Conservation (phyloP, 2,888 invertebrate species). For the Periphyllus acericola region DNA sequence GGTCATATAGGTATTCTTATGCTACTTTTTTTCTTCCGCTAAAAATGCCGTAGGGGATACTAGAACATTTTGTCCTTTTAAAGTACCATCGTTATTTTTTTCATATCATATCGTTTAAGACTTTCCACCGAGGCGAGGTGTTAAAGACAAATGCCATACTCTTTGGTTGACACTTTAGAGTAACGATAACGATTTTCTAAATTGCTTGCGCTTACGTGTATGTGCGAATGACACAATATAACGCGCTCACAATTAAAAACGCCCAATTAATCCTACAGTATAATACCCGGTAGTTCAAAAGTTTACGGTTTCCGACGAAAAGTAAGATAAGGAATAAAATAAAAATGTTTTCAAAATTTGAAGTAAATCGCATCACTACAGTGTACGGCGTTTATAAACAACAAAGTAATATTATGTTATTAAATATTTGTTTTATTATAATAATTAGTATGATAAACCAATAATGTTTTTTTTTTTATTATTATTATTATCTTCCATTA, state of each 20-base stretch:
- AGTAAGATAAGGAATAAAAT: not conserved
- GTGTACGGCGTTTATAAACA: not conserved
- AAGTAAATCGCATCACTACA: not conserved
- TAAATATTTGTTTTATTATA: too few relatives aligned
- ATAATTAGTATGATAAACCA: too few relatives aligned
- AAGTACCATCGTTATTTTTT: constrained; percentile 33
- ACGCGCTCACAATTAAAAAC: constrained; percentile 23
- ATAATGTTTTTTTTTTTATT: too few relatives aligned
- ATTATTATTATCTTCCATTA: too few relatives aligned
- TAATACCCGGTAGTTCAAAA: not conserved
- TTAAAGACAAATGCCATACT: constrained; percentile 33
- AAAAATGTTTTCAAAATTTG: not conserved
- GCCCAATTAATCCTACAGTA: not conserved
- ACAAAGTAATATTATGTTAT: too few relatives aligned
- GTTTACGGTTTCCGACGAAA: not conserved
- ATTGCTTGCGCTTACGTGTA: not conserved
- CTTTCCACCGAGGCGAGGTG: not conserved
- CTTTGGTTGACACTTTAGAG: constrained; percentile 19
- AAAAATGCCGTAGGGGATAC: not conserved
- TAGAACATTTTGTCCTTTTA: not conserved
- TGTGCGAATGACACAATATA: not conserved
- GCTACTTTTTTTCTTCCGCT: not conserved
- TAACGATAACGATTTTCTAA: constrained; percentile 40
- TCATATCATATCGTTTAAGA: constrained; percentile 45
- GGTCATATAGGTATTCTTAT: not conserved